phyloP scores from a whole-genome alignment of 1,140 invertebrate species.

The Pseudomyrmex pallidus region DNA sequence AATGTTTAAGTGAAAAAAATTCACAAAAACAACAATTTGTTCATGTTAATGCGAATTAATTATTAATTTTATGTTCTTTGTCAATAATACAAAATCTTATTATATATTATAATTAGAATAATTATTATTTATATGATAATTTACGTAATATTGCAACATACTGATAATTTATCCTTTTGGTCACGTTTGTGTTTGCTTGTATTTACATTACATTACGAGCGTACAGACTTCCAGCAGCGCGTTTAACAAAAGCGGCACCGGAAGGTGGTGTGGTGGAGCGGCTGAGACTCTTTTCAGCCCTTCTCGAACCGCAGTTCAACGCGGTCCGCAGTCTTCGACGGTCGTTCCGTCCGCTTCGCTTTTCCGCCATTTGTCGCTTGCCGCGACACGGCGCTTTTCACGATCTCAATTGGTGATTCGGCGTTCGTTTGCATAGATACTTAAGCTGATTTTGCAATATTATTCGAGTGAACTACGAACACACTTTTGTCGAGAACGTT shows the following conservation, averaged over 20 bases:
- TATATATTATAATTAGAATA: too few species aligned
- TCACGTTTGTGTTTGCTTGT: neutral
- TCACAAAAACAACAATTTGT: too few species aligned
- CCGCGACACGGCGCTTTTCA: neutral
- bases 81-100: too few species aligned
- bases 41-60: too few species aligned
- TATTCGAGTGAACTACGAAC: neutral
- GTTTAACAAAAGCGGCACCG: constrained; percentile 35
- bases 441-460: too few species aligned
- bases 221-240: neutral
- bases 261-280: constrained; percentile 64
- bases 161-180: neutral
- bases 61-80: too few species aligned
- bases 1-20: too few species aligned
- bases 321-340: constrained; percentile 76
- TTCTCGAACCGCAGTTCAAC: constrained; percentile 74
- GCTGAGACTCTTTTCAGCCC: constrained; percentile 80
- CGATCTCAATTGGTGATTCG: neutral
- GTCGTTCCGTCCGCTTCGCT: constrained; percentile 60
- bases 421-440: neutral
- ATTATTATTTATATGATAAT: too few species aligned
- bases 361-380: constrained; percentile 36
- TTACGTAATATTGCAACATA: too few species aligned
- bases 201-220: neutral
- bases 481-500: neutral